These are phyloP conservation scores for Sceliomorpha sp. DNA, from an alignment of 2,888 invertebrate species.

Conservation along the genomic window DNA sequence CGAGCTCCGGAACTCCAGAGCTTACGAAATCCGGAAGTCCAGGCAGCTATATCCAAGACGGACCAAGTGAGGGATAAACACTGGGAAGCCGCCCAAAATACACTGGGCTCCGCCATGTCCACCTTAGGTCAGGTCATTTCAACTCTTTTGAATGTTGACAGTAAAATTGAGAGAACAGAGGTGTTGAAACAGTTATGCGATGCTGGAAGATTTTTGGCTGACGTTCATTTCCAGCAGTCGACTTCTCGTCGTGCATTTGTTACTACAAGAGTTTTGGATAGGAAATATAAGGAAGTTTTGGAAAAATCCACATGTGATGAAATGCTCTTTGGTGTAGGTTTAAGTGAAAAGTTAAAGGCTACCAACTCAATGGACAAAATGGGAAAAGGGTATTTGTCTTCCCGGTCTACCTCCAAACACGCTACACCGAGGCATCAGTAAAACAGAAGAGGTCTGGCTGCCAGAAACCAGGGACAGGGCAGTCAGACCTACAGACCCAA, in stretches of 20 bases:
- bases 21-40: slow-evolving; percentile 4
- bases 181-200: slow-evolving; percentile 6
- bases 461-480: background rate
- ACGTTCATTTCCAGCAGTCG: slow-evolving; percentile 11
- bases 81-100: slow-evolving; percentile 13
- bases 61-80: slow-evolving; percentile 16
- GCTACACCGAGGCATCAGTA: background rate
- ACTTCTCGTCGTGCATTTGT: slow-evolving; percentile 12
- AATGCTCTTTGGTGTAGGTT: slow-evolving; percentile 6
- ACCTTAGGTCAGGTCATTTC: slow-evolving; percentile 14
- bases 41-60: slow-evolving; percentile 1
- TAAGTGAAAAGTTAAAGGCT: slow-evolving; percentile 2
- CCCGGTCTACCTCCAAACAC: background rate
- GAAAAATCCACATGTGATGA: slow-evolving; percentile 1
- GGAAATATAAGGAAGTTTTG: slow-evolving; percentile 3
- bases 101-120: slow-evolving; percentile 19
- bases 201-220: slow-evolving; percentile 4
- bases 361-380: slow-evolving; percentile 10
- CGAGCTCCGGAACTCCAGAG: slow-evolving; percentile 16
- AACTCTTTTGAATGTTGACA: background rate
- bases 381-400: slow-evolving; percentile 16
- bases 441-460: background rate
- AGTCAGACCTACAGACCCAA: background rate
- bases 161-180: slow-evolving; percentile 1
- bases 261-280: slow-evolving; percentile 3